Base-by-base conservation (phyloP, 2,888 invertebrate genomes). In the Heteromyza rotundicornis region DNA sequence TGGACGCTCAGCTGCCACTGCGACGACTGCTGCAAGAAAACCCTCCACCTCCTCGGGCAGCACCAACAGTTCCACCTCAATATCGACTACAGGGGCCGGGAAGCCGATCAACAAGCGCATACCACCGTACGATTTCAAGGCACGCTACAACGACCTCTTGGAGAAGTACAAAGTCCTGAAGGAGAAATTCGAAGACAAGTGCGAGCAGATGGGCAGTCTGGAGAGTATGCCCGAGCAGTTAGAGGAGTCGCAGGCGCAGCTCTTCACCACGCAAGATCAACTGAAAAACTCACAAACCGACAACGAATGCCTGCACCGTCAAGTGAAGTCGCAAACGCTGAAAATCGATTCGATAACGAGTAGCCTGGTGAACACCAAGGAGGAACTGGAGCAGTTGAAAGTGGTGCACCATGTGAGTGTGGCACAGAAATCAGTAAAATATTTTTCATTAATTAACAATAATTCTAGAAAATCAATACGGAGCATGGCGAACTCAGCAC, bases 41-140 rank as follows among this genome's bases (percentile, higher is more conserved):
- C 20, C 56, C 1, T 20, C 23, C 5, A 57, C 58, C 8, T 64
- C 47, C 20, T 65, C 59, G 50, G 59, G 57, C 1, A 8, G 53
- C 23, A 59, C 32, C 22, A 35, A 20, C 3, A 19, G 59, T 2
- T 62, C 64, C 2, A 66, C 68, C 22, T 65, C 68, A 12, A 19
- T 65, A 24, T 67, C 71, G 1, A 68, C 75, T 5, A 67, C 73
- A 8, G 69, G 70, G 12, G 64, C 68, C 22, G 64, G 68, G 22
- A 79, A 79, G 36, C 57, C 78, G 0, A 83, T 80, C 19, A 85
- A 85, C 2, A 88, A 87, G 58, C 86, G 88, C 65, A 86, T 87
- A 54, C 84, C 87, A 7, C 84, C 89, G 0, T 89, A 89, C 79
- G 89, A 89, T 73, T 89, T 86, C 66, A 89, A 90, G 78, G 88